Base-by-base conservation (phyloP, 1,140 invertebrate genomes). In the Condylostylus longicornis region DNA sequence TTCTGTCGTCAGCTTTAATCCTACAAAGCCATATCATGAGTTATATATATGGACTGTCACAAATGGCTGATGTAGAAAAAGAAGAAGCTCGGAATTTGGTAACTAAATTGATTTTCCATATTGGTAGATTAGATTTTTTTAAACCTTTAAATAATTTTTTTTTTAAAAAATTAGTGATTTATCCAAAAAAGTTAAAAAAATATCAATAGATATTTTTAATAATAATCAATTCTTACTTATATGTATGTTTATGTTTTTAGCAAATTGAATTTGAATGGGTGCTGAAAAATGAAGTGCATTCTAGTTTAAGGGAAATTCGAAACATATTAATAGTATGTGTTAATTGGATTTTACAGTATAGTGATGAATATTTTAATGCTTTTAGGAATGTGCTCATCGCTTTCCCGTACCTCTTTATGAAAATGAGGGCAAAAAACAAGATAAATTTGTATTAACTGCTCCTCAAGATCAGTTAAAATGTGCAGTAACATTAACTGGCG, bases 191-290 rank as follows among this genome's bases (percentile, higher is more conserved):
- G 47, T 57, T 49, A 38, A 50, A 45, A 45, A 42, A 44, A 45
- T 40, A 46, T 43, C 39, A 36, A 46, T 29, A 38, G 38, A 42
- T 34, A 40, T 39, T 41, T 44, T 49, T 44, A 28, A 35, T 36
- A 28, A 40, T 42, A 30, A 45, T 33, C 33, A 31, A 29, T 38
- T 37, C 18, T 41, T 29, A 31, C 32, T 41, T 41, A 42, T 43
- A 41, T 42, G 44, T 20, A 36, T 44, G 45, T 42, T 51, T 45
- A 20, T 12, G 30, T 42, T 72, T 75, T 37, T 59, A 91, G 85
- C 84, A 89, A 77, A 78, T 82, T 65, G 86, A 91, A 68, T 91
- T 89, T 61, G 82, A 89, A 66, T 91, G 86, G 86, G 76, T 91
- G 28, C 68, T 91, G 30, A 77, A 83, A 46, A 76, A 87, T 59